These are phyloP conservation scores for Rhineura floridana DNA, from an alignment of 2,113 vertebrate species.

Conservation along the genomic window DNA sequence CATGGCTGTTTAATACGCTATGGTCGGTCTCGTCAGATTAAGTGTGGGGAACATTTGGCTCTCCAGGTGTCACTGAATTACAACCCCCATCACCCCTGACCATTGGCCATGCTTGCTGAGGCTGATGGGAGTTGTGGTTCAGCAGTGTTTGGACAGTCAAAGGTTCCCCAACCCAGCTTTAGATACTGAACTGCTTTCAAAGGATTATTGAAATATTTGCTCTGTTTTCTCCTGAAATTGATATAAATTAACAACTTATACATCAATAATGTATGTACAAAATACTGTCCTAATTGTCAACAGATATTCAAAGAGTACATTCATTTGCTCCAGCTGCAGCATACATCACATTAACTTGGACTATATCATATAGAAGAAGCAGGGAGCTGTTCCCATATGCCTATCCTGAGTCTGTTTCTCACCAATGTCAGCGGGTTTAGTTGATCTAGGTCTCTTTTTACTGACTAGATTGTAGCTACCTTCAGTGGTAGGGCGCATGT, in stretches of 20 bases:
- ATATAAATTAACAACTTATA: not conserved
- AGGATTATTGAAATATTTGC: not conserved
- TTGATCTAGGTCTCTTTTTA: not conserved
- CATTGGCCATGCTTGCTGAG: no score
- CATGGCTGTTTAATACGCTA: not conserved
- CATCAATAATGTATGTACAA: not conserved
- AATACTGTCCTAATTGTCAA: not conserved
- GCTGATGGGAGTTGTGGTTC: not conserved
- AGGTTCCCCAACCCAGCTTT: not conserved
- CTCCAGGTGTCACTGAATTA: no score
- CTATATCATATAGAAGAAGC: not conserved
- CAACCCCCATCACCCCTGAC: no score
- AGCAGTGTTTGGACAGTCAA: not conserved
- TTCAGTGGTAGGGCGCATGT: not conserved
- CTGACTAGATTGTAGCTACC: not conserved
- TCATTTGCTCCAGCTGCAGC: no score
- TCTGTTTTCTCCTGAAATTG: not conserved
- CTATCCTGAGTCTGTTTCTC: not conserved
- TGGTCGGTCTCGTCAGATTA: accelerated
- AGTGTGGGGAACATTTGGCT: no score
- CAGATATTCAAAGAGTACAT: not conserved
- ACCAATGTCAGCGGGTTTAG: not conserved
- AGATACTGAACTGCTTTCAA: not conserved
- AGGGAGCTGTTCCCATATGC: no score
- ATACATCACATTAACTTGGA: not conserved